Evolutionary conservation across 2,113 vertebrate genomes (phyloP).

Genomic region (Sterrhoptilus dennistouni): DNA sequence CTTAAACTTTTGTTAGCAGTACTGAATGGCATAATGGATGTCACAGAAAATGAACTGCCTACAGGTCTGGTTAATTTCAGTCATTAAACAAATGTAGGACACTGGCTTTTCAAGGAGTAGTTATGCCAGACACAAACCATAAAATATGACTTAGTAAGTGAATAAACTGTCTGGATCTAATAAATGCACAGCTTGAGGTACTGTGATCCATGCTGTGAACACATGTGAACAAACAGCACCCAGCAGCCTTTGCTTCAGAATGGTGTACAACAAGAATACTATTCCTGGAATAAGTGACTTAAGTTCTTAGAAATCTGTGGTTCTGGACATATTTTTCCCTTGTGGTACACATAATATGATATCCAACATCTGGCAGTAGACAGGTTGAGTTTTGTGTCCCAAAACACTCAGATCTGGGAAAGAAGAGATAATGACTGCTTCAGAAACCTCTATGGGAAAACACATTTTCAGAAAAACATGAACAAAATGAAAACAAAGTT

Average conservation of each 20-base stretch:
- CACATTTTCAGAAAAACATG: conserved; percentile 1
- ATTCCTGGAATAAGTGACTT: conserved; percentile 53
- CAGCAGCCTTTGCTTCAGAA: neutral
- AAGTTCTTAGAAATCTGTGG: conserved; percentile 59
- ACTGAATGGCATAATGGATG: neutral
- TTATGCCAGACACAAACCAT: neutral
- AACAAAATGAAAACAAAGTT: conserved; percentile 25
- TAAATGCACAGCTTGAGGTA: neutral
- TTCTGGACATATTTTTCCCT: neutral
- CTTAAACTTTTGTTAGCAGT: neutral
- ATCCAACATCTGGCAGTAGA: conserved; percentile 20
- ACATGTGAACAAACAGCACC: neutral
- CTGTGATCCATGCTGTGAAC: neutral
- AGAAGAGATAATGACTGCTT: neutral
- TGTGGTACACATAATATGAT: conserved; percentile 10
- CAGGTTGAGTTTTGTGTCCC: neutral
- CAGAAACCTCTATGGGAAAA: neutral
- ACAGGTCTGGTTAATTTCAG: neutral
- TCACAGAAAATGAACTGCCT: neutral
- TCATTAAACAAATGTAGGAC: neutral
- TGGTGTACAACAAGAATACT: neutral
- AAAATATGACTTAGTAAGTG: neutral
- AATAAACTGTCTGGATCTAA: neutral
- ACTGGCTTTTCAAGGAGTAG: neutral
- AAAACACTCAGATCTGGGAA: neutral